These are phyloP conservation scores for Aphrocallistes beatrix DNA, from an alignment of 37 sponge, comb jelly and placozoan species.

Conservation along the genomic window DNA sequence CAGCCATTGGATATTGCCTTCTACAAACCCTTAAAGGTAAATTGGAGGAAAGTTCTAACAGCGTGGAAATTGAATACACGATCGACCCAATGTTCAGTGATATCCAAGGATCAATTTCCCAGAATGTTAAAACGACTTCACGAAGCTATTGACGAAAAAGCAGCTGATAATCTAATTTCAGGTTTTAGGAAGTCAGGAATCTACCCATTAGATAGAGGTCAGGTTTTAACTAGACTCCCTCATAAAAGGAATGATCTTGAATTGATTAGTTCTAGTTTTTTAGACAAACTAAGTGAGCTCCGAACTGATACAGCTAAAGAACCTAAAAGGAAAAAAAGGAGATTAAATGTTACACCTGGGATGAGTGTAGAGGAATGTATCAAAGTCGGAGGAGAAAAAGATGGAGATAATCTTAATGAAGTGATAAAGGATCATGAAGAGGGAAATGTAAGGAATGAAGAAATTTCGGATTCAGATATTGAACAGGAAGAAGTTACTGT, in stretches of 20 bases:
- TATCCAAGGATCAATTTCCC: slow-evolving; percentile 14
- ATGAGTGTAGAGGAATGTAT: slow-evolving; percentile 12
- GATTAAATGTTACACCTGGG: slow-evolving; percentile 1
- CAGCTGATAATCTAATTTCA: slow-evolving; percentile 11
- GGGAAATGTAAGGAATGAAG: neutral
- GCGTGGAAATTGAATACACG: slow-evolving; percentile 13
- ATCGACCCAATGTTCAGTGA: neutral
- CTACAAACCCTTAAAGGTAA: slow-evolving; percentile 8
- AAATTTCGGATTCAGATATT: neutral
- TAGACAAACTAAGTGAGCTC: slow-evolving; percentile 8
- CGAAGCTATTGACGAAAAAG: neutral
- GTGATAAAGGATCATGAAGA: slow-evolving; percentile 13
- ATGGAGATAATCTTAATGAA: neutral
- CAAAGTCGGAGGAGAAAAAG: neutral
- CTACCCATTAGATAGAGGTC: slow-evolving; percentile 7
- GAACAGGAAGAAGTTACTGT: neutral
- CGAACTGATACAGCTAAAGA: slow-evolving; percentile 11
- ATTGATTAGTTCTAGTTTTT: slow-evolving; percentile 9
- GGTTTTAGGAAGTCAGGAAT: slow-evolving; percentile 13
- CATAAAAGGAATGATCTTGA: slow-evolving; percentile 16
- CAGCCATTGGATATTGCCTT: slow-evolving; percentile 13
- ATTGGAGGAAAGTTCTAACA: slow-evolving; percentile 16
- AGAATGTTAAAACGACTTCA: neutral
- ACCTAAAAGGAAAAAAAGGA: neutral
- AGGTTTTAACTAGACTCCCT: slow-evolving; percentile 8